These are phyloP conservation scores for Drosophila anomalata DNA, from an alignment of 2,888 invertebrate genomes.

Conservation along the genomic window DNA sequence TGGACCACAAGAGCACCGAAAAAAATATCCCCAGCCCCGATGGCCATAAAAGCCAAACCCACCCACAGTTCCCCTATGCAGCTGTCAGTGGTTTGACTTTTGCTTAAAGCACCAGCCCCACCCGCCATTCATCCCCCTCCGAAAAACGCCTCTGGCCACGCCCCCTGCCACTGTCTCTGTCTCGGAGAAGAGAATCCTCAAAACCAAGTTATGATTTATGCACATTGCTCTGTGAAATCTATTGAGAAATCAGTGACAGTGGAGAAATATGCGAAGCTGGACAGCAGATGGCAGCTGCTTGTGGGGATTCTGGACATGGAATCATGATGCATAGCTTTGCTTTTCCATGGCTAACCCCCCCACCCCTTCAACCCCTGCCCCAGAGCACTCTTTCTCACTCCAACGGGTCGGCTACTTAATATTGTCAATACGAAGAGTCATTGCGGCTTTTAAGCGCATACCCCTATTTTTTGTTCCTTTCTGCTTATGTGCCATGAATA, in stretches of 20 bases:
- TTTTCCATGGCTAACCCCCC: slow-evolving; percentile 2
- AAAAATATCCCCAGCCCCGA: slow-evolving; percentile 14
- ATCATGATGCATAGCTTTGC: slow-evolving; percentile 38
- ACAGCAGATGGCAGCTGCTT: slow-evolving; percentile 38
- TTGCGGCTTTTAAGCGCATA: slow-evolving; percentile 43
- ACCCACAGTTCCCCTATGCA: slow-evolving; percentile 37
- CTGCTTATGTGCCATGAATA: slow-evolving; percentile 41
- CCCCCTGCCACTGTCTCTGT: slow-evolving; percentile 3
- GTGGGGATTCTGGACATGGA: slow-evolving; percentile 40
- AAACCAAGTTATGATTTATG: slow-evolving; percentile 65
- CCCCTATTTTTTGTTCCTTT: not conserved
- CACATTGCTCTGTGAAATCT: slow-evolving; percentile 71
- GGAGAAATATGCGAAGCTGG: slow-evolving; percentile 59
- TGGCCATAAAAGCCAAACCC: not conserved
- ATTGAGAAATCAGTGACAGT: slow-evolving; percentile 76
- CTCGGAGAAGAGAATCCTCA: slow-evolving; percentile 11
- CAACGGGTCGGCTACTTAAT: slow-evolving; percentile 42
- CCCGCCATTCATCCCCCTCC: not conserved
- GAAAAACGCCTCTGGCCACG: slow-evolving; percentile 36
- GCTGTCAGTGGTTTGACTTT: slow-evolving; percentile 68
- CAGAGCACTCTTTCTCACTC: slow-evolving; percentile 7
- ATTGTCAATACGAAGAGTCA: slow-evolving; percentile 58
- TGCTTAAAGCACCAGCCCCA: slow-evolving; percentile 61
- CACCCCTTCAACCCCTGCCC: not conserved
- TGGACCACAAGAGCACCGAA: slow-evolving; percentile 8